Evolutionary conservation across 1,140 invertebrate genomes (phyloP), one percentile per base, ranked within the genome.

Genomic region (Mactra quadrangularis): DNA sequence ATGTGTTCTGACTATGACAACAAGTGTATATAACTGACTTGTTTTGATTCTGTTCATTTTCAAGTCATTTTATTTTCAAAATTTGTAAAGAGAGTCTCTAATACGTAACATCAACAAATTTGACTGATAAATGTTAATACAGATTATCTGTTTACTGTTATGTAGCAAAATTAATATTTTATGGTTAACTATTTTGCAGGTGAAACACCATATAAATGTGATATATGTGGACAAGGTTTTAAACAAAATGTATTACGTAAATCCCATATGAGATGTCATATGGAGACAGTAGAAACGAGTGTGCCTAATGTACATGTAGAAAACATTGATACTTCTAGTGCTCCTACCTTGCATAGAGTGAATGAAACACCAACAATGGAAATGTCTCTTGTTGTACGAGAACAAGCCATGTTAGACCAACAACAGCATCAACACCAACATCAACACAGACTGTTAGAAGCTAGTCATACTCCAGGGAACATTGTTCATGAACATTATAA

Each of bases 221-320:
- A 82, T 31, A 33, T 85, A 11, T 89, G 88, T 87, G 89, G 88
- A 9, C 81, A 86, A 22, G 72, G 76, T 4, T 94, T 92, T 68
- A 86, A 90, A 38, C 89, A 93, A 38, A 92, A 97, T 92, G 96
- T 96, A 9, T 53, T 57, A 15, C 72, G 33, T 1, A 72, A 62
- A 50, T 4, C 25, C 25, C 83, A 84, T 53, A 66, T 71, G 64
- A 38, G 64, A 17, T 47, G 64, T 33, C 64, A 68, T 25, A 38
- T 68, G 3, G 64, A 68, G 15, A 47, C 45, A 31, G 3, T 68
- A 27, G 3, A 68, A 22, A 15, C 38, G 31, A 50, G 27, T 7
- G 9, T 4, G 4, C n/a, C 2, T 2, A 22, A 3, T 15, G 1
- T 25, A 19, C 22, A 50, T 25, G 15, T 41, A 15, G 27, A 47